Evolutionary conservation across 2,797 vertebrate species (phyloP), one percentile per base, ranked within the genome.

Genomic region (Diceros bicornis): DNA sequence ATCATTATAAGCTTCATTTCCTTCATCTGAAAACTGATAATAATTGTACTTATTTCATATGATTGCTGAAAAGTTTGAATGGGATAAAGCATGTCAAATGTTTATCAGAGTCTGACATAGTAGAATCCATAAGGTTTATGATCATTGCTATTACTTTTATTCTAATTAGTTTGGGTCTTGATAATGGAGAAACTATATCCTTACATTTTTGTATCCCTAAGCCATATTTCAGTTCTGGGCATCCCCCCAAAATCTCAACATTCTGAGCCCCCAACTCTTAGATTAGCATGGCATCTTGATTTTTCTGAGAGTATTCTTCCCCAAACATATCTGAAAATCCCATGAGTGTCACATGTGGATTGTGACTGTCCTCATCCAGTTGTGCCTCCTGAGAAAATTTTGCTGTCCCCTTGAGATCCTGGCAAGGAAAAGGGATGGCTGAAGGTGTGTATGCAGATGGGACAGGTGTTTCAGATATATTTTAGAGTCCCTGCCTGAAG

Each of bases 1-100:
- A 75, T 75, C 61, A 29, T 88, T 88, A 92, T 4, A 78, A 90
- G 68, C 71, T 75, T 87, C 52, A 92, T 93, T 95, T 94, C 29
- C 37, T 61, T 74, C 69, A 81, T 79, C 37, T 92, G 52, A 93
- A 96, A 90, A 96, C 20, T 68, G 14, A 7, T 79, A 77, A 85
- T 82, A 41, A 82, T 72, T 69, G 16, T 89, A 61, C 59, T 87
- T 94, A 74, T 75, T 71, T 91, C 50, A 61, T 52, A 64, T 32
- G 34, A 93, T 27, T 72, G 23, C 23, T 92, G 47, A 83, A 92
- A 83, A 27, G 20, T 37, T 92, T 59, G 64, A 89, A 25, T 59
- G 61, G 27, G 20, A 79, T 62, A 78, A 92, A 85, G 18, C 41
- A 29, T 44, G 10, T 69, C 66, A 88, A 72, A 10, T 7, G 3